phyloP scores from a whole-genome alignment of 2,888 invertebrate species.

The Cheilosia scutellata region DNA sequence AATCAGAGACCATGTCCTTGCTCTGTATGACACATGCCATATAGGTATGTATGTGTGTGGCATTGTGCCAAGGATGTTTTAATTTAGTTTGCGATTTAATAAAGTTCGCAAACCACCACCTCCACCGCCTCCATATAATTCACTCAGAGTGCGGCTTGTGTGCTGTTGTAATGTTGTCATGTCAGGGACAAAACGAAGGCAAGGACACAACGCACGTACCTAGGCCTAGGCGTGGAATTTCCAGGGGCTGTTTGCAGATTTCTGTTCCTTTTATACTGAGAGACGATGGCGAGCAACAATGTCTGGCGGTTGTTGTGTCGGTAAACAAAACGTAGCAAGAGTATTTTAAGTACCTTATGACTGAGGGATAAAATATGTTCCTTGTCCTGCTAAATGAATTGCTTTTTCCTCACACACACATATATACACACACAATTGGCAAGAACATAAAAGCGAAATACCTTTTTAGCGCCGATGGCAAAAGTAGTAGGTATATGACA shows the following conservation, averaged over 20 bases:
- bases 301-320: slow-evolving; percentile 21
- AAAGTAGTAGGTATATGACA: slow-evolving; percentile 24
- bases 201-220: slow-evolving; percentile 50
- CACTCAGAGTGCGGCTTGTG: not conserved
- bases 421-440: slow-evolving; percentile 8
- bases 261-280: slow-evolving; percentile 9
- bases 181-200: slow-evolving; percentile 44
- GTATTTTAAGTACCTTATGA: slow-evolving; percentile 59
- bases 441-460: slow-evolving; percentile 35
- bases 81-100: slow-evolving; percentile 50
- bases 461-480: slow-evolving; percentile 27
- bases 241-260: slow-evolving; percentile 61
- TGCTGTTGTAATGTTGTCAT: slow-evolving; percentile 13
- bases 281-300: slow-evolving; percentile 42
- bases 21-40: slow-evolving; percentile 22
- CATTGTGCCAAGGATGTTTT: slow-evolving; percentile 57
- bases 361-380: slow-evolving; percentile 54
- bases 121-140: slow-evolving; percentile 28
- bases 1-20: slow-evolving; percentile 28
- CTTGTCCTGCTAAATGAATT: slow-evolving; percentile 65
- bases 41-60: slow-evolving; percentile 37
- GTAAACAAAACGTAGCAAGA: slow-evolving; percentile 54
- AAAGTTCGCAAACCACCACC: slow-evolving; percentile 45
- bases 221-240: slow-evolving; percentile 32
- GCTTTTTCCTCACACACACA: slow-evolving; percentile 8